These are phyloP conservation scores for Lochmaea crataegi DNA, from an alignment of 2,888 invertebrate genomes.

Conservation along the genomic window DNA sequence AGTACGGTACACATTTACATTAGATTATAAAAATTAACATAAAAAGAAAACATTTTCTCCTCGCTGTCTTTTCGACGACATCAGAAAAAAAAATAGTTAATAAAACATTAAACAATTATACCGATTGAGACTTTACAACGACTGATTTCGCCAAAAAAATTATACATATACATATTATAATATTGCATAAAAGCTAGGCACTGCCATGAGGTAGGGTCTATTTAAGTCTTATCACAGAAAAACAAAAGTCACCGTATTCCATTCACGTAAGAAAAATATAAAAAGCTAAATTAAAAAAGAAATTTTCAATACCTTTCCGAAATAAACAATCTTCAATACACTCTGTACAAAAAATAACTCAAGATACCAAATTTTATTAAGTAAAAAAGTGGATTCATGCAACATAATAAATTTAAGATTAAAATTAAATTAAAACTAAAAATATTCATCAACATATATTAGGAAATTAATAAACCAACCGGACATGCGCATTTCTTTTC, in stretches of 20 bases:
- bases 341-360: not conserved
- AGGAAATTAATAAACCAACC: too few species aligned
- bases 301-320: slow-evolving; percentile 14
- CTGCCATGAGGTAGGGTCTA: slow-evolving; percentile 64
- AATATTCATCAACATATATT: too few species aligned
- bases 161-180: slow-evolving; percentile 38
- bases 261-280: slow-evolving; percentile 40
- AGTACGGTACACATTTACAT: slow-evolving; percentile 56
- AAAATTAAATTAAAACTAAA: too few species aligned
- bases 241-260: slow-evolving; percentile 53
- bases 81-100: slow-evolving; percentile 28
- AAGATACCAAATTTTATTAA: not conserved
- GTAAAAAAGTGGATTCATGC: too few species aligned
- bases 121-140: slow-evolving; percentile 30
- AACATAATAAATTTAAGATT: too few species aligned
- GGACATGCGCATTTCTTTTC: too few species aligned
- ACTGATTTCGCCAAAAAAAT: slow-evolving; percentile 25
- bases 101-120: slow-evolving; percentile 31
- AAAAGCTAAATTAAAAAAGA: slow-evolving; percentile 43
- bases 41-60: slow-evolving; percentile 53
- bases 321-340: not conserved
- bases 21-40: slow-evolving; percentile 56
- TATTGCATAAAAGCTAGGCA: slow-evolving; percentile 65
- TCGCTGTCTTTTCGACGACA: slow-evolving; percentile 46
- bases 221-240: slow-evolving; percentile 65